These are phyloP conservation scores for Alentia gelatinosa DNA, from an alignment of 2,888 invertebrate species.

Conservation along the genomic window DNA sequence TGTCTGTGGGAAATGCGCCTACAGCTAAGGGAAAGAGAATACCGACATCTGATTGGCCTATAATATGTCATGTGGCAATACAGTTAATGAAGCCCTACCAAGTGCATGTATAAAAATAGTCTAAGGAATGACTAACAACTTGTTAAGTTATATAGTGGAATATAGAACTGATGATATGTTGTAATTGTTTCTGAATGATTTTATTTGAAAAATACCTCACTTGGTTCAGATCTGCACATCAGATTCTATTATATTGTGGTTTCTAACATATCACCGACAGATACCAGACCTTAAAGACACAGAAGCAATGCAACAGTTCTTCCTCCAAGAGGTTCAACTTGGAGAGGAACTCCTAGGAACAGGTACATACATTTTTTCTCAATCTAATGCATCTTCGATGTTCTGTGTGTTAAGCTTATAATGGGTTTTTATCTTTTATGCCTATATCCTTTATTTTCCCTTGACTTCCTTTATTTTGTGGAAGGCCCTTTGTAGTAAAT, in stretches of 20 bases:
- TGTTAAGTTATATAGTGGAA: not conserved
- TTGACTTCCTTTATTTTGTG: no score
- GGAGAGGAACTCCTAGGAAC: slow-evolving; percentile 90
- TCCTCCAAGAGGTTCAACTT: slow-evolving; percentile 90
- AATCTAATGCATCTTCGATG: no score
- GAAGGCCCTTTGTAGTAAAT: no score
- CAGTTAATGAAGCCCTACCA: not conserved
- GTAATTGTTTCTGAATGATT: not conserved
- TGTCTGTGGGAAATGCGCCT: no score
- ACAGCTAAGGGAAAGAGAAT: no score
- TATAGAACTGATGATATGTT: not conserved
- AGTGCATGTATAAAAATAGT: not conserved
- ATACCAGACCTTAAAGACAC: slow-evolving; percentile 94
- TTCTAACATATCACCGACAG: slow-evolving; percentile 63
- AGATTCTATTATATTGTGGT: not conserved
- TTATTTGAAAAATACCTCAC: not conserved
- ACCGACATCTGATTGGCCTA: no score
- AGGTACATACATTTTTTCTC: no score
- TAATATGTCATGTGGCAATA: no score
- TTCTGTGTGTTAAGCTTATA: no score
- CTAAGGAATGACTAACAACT: not conserved
- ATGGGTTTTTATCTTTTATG: no score
- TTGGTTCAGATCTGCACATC: not conserved
- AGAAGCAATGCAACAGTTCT: slow-evolving; percentile 95
- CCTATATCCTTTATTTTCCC: no score